These are phyloP conservation scores for Zosterops lateralis DNA, from an alignment of 2,113 vertebrate species.

Conservation along the genomic window DNA sequence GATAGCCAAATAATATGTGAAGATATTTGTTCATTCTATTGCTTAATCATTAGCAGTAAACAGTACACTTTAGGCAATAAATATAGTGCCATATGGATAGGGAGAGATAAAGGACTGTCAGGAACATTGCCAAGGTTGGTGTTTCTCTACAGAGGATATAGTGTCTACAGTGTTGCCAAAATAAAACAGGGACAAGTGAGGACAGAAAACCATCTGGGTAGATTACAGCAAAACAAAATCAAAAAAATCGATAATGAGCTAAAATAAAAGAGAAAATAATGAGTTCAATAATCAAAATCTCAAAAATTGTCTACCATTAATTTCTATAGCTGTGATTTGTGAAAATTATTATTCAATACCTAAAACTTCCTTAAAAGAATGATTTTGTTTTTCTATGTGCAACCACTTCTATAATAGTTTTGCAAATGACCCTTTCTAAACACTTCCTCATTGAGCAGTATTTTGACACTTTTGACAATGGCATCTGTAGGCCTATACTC, in stretches of 20 bases:
- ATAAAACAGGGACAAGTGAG: constrained; percentile 19
- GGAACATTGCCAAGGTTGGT: constrained; percentile 23
- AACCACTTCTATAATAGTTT: background rate
- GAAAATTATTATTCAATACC: background rate
- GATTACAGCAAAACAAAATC: background rate
- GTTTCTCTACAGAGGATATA: constrained; percentile 16
- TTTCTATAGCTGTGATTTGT: background rate
- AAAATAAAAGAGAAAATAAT: background rate
- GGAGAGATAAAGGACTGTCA: constrained; percentile 32
- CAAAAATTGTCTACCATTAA: background rate
- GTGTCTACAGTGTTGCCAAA: constrained; percentile 10
- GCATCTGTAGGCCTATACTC: background rate
- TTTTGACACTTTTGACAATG: background rate
- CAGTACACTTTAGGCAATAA: constrained; percentile 14
- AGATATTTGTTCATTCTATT: constrained; percentile 8
- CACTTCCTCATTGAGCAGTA: background rate
- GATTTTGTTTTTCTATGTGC: background rate
- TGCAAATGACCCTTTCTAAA: background rate
- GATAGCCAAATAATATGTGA: background rate
- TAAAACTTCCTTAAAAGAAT: background rate
- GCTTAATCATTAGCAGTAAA: constrained; percentile 5
- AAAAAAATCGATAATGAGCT: background rate
- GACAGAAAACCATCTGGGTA: constrained; percentile 6
- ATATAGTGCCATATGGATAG: constrained; percentile 5
- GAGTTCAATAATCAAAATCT: background rate